Evolutionary conservation across 2,797 vertebrate species (phyloP), one percentile per base, ranked within the genome.

Genomic region (Gastrophryne carolinensis): DNA sequence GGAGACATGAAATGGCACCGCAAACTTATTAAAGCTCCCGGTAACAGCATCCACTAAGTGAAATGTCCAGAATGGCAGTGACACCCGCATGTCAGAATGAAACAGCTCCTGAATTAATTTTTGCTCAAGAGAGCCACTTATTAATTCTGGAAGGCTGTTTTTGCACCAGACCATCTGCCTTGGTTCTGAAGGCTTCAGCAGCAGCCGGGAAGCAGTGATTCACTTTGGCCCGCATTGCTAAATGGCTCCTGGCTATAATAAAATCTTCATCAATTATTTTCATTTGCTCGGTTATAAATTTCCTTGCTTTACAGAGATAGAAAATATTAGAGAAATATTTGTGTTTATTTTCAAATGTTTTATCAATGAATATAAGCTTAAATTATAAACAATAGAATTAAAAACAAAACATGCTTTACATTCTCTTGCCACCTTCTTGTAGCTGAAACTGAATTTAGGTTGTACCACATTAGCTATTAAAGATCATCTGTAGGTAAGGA

Each of bases 131-230:
- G 89, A 79, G 85, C 77, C 80, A 82, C 86, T 90, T 90, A 90
- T 90, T 89, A 88, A 91, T 90, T 91, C 88, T 82, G 87, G 90
- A 90, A 90, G 89, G 85, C 88, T 88, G 86, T 85, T 86, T 84
- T 82, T 84, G 88, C 85, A 84, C 86, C 86, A 84, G 82, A 82
- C 91, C 90, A 91, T 91, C 90, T 90, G 90, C 89, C 83, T 50
- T 79, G 70, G 71, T 83, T 7, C 73, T 64, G 77, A 86, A 82
- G 86, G 80, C 84, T 80, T 88, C 84, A 68, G 84, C 23, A 85
- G 86, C 83, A 83, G 83, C 79, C 73, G 80, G 83, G 72, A 82
- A 84, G 82, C 83, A 83, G 66, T 84, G 86, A 76, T 83, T 87
- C 87, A 57, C 79, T 84, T 56, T 52, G 73, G 81, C 83, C 73